phyloP scores from a whole-genome alignment of 2,113 vertebrate genomes.

The Microtus pennsylvanicus region DNA sequence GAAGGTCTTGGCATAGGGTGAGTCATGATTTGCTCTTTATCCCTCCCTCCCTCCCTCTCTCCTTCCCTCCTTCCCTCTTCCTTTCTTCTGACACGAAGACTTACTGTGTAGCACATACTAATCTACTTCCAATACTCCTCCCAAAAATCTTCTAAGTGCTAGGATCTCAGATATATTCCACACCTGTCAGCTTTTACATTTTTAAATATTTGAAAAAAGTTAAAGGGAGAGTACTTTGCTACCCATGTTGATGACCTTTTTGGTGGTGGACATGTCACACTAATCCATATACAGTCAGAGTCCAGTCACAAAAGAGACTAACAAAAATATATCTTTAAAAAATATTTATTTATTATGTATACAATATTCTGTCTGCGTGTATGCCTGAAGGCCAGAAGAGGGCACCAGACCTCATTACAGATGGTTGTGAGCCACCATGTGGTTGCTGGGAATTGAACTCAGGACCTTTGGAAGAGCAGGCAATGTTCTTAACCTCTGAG shows the following conservation, averaged over 20 bases:
- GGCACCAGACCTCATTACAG: too few species aligned
- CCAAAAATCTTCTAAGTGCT: background rate
- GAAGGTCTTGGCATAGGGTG: background rate
- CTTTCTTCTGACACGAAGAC: background rate
- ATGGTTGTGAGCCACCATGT: too few species aligned
- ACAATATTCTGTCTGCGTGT: too few species aligned
- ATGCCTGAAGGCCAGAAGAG: too few species aligned
- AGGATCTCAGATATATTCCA: background rate
- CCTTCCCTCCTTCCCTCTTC: background rate
- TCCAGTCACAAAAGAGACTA: background rate
- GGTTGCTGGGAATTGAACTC: too few species aligned
- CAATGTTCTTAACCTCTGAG: too few species aligned
- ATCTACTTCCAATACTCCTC: background rate
- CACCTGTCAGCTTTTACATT: background rate
- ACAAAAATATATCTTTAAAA: background rate
- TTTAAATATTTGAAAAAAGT: conserved; percentile 18
- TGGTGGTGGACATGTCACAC: background rate
- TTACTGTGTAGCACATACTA: background rate
- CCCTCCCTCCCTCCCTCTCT: background rate
- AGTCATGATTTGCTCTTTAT: background rate
- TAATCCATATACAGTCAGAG: background rate
- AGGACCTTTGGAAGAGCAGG: too few species aligned
- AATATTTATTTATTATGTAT: too few species aligned
- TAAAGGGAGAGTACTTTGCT: background rate
- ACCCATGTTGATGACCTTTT: background rate